Conservation (phyloP, 2,888 invertebrate genomes). For the Sphaeridia pumilis region DNA sequence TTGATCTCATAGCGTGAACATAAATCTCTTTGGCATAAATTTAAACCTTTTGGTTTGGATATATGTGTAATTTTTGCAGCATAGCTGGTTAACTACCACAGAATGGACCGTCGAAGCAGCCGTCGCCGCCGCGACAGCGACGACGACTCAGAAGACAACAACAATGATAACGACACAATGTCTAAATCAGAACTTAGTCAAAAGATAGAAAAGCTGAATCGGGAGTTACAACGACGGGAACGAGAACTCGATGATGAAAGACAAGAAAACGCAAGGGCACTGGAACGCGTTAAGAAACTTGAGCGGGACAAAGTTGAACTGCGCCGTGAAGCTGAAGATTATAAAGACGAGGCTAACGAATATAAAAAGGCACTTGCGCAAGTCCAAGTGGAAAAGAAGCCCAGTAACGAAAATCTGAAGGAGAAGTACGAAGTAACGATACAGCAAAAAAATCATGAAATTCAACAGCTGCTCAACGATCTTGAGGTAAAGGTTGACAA, state of each 20-base stretch:
- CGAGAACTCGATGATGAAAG: constrained; percentile 33
- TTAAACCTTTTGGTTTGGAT: too few species aligned
- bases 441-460: constrained; percentile 61
- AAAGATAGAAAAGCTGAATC: constrained; percentile 28
- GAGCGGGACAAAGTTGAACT: constrained; percentile 45
- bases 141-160: constrained; percentile 12
- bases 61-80: too few species aligned
- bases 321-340: constrained; percentile 44
- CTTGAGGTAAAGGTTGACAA: constrained; percentile 67
- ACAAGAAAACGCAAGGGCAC: constrained; percentile 26
- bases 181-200: constrained; percentile 23
- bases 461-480: constrained; percentile 59
- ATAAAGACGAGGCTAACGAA: constrained; percentile 40
- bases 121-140: constrained; percentile 10
- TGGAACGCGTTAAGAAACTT: constrained; percentile 37
- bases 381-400: constrained; percentile 16
- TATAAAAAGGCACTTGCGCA: constrained; percentile 38
- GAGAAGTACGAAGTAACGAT: constrained; percentile 39
- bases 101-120: constrained; percentile 8
- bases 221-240: constrained; percentile 31
- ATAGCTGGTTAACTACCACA: too few species aligned
- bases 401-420: constrained; percentile 13
- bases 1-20: too few species aligned
- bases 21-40: too few species aligned
- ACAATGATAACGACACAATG: constrained; percentile 13